Percentiles rank a stretch among this genome's conserved stretches.
phyloP scores from a whole-genome alignment of 2,888 invertebrate genomes.

The Noctua pronuba region DNA sequence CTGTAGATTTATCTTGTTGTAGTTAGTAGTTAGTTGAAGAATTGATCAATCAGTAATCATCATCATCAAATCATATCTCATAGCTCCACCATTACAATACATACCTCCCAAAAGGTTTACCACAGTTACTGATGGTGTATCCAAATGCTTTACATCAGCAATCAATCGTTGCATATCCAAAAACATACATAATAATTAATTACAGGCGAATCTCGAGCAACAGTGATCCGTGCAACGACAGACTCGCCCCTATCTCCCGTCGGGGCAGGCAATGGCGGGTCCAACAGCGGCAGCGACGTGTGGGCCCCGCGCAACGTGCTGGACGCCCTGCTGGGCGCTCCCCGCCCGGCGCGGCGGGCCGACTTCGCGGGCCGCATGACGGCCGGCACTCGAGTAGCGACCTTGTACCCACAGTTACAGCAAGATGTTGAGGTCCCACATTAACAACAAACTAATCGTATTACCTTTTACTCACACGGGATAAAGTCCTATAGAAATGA shows the following conservation, averaged over 20 bases:
- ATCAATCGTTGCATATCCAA: neutral
- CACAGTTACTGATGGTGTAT: neutral
- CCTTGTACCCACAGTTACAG: conserved; percentile 93
- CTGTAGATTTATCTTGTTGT: conserved; percentile 5
- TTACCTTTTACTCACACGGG: neutral
- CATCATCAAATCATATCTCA: neutral
- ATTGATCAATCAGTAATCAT: neutral
- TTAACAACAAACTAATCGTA: conserved; percentile 55
- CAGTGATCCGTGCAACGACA: conserved; percentile 93
- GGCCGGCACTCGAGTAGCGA: conserved; percentile 91
- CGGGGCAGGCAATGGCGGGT: conserved; percentile 84
- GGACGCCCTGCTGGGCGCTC: conserved; percentile 89
- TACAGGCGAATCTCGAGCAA: conserved; percentile 84
- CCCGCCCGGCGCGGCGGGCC: conserved; percentile 87
- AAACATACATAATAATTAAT: conserved; percentile 6
- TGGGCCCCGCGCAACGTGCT: conserved; percentile 88
- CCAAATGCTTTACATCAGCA: neutral
- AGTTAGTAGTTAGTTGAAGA: conserved; percentile 35
- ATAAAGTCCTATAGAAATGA: too few species aligned
- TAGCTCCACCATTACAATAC: neutral
- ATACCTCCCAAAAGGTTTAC: neutral
- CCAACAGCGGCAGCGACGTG: conserved; percentile 74
- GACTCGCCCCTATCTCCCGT: conserved; percentile 97
- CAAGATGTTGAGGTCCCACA: conserved; percentile 83
- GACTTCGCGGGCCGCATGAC: conserved; percentile 93